Evolutionary conservation across 2,113 vertebrate species (phyloP).

Genomic region (Pseudois nayaur): DNA sequence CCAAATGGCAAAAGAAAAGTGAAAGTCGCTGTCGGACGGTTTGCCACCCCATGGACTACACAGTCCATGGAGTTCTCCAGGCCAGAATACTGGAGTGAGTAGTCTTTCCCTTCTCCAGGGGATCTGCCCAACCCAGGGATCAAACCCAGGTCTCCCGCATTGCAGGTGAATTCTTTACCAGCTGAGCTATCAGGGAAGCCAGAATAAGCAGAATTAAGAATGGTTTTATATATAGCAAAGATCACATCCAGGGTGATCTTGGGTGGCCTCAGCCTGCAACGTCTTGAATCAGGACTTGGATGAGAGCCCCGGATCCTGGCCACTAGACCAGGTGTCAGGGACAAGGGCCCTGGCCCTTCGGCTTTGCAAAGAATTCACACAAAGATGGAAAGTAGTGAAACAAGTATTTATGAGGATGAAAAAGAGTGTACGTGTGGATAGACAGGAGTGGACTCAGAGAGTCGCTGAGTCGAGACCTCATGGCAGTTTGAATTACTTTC

Average conservation of each 20-base stretch:
- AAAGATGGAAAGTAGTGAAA: not conserved
- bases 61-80: too few species aligned
- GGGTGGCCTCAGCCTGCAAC: not conserved
- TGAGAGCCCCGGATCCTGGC: not conserved
- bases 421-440: not conserved
- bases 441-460: not conserved
- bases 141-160: not conserved
- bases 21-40: too few species aligned
- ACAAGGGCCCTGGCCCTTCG: not conserved
- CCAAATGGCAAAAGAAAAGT: not conserved
- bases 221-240: not conserved
- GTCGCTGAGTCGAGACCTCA: accelerated
- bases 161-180: not conserved
- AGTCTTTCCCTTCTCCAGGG: too few species aligned
- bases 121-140: not conserved
- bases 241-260: not conserved
- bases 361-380: not conserved
- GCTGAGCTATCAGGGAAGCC: not conserved
- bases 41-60: too few species aligned
- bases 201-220: not conserved
- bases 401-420: not conserved
- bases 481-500: not conserved
- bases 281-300: not conserved
- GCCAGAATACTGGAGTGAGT: too few species aligned
- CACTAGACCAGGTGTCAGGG: not conserved